Base-by-base conservation (phyloP, 2,797 vertebrate species). In the Carduelis carduelis region DNA sequence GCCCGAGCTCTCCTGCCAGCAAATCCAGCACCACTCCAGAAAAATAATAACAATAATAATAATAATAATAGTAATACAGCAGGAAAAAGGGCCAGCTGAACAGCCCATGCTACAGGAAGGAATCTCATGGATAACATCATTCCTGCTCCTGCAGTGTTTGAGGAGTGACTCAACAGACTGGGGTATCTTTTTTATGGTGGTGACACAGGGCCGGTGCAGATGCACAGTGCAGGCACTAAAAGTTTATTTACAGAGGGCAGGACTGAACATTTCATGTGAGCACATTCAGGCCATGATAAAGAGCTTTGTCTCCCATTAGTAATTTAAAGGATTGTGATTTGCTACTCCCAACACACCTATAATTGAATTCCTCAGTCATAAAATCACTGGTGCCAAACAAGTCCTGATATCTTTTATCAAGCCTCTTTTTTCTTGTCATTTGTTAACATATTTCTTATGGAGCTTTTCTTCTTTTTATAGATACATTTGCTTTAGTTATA, bases 341-440 rank as follows among this genome's bases (percentile, higher is more conserved):
- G 96, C 97, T 98, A 95, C 94, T 97, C 91, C 93, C 97, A 97
- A 97, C 98, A 98, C 98, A 98, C 98, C 98, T 98, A 98, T 91
- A 97, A 98, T 98, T 98, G 98, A 99, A 98, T 98, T 98, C 98
- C 97, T 97, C 93, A 97, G 98, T 93, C 96, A 96, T 98, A 98
- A 98, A 98, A 98, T 97, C 97, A 97, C 43, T 95, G 91, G 95
- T 91, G 97, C 97, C 96, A 97, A 97, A 97, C 96, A 96, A 96
- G 91, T 71, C 95, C 93, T 74, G 95, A 71, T 98, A 97, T 95
- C 97, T 98, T 98, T 98, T 97, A 98, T 98, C 97, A 93, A 93
- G 83, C 41, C 64, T 90, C 87, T 80, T 96, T 97, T 89, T 96
- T 94, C 79, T 93, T 83, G 94, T 94, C 94, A 97, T 97, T 94